Base-by-base conservation (phyloP, 2,797 vertebrate genomes). In the Pipistrellus pygmaeus region DNA sequence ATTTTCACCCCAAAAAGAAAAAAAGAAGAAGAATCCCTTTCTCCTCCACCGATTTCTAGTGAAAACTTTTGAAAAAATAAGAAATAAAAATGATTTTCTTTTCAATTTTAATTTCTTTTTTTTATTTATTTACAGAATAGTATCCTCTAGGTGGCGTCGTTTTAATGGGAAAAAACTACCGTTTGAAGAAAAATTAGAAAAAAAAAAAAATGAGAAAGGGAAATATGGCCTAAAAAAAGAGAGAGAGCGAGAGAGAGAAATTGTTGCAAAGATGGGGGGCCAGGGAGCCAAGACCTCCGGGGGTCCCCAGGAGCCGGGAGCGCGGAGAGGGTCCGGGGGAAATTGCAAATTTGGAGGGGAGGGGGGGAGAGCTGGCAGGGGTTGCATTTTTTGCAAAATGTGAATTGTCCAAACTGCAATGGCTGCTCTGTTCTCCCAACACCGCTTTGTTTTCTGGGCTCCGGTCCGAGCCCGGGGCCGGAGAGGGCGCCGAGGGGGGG, bases 111-210 rank as follows among this genome's bases (percentile, higher is more conserved):
- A 98, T 97, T 98, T 98, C 80, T 97, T 95, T 96, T 97, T 98
- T 97, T 95, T 96, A 97, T 97, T 89, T 93, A 97, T 98, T 98
- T 98, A 95, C 93, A 97, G 97, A 98, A 98, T 98, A 97, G 94
- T 97, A 98, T 98, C 98, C 98, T 96, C 97, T 97, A 98, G 98
- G 97, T 97, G 98, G 98, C 98, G 97, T 96, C 95, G 94, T 98
- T 97, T 97, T 97, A 97, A 98, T 97, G 97, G 97, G 97, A 97
- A 98, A 98, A 96, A 96, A 93, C 92, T 94, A 93, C 93, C 96
- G 95, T 96, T 97, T 95, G 96, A 94, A 97, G 97, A 94, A 97
- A 97, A 98, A 97, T 97, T 97, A 96, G 78, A 96, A 97, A 97
- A 97, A 94, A 44, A 44, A 44, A 95, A 82, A 97, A 97, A 97